Evolutionary conservation across 2,797 vertebrate species (phyloP).

Genomic region (Crocidura indochinensis): DNA sequence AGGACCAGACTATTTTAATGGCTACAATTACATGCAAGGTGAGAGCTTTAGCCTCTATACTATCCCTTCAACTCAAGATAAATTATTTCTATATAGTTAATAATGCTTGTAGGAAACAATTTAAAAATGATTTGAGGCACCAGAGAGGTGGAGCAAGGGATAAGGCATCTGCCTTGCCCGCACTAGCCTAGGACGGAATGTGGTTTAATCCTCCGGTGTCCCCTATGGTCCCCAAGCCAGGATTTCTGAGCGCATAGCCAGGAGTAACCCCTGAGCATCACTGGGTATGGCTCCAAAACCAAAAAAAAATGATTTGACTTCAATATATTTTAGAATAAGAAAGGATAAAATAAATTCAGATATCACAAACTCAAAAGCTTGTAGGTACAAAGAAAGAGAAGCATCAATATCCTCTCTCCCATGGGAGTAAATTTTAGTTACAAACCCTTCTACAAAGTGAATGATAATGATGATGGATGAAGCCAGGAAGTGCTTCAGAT

Average conservation of each 20-base stretch:
- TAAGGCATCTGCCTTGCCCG: too few species aligned
- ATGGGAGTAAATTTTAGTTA: background rate
- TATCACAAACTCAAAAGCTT: slow-evolving; percentile 39
- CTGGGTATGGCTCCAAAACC: too few species aligned
- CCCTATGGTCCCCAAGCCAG: too few species aligned
- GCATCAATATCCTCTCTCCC: background rate
- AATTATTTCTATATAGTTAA: background rate
- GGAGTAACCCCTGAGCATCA: too few species aligned
- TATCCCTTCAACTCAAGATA: too few species aligned
- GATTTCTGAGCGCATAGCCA: too few species aligned
- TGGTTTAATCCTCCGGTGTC: too few species aligned
- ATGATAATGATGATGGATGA: slow-evolving; percentile 30
- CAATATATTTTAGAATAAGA: background rate
- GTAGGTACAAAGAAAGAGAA: background rate
- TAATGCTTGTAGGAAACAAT: background rate
- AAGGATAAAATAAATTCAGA: background rate
- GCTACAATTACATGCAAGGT: too few species aligned
- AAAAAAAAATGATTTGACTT: background rate
- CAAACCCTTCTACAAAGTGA: slow-evolving; percentile 1
- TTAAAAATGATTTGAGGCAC: background rate
- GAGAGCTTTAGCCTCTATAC: too few species aligned
- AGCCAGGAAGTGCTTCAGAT: background rate
- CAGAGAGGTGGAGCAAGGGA: too few species aligned
- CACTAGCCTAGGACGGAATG: too few species aligned
- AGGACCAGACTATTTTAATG: too few species aligned